Percentiles rank a stretch among this genome's conserved stretches.
Evolutionary conservation across 2,113 vertebrate genomes (phyloP).

Genomic region (Rostratula benghalensis): DNA sequence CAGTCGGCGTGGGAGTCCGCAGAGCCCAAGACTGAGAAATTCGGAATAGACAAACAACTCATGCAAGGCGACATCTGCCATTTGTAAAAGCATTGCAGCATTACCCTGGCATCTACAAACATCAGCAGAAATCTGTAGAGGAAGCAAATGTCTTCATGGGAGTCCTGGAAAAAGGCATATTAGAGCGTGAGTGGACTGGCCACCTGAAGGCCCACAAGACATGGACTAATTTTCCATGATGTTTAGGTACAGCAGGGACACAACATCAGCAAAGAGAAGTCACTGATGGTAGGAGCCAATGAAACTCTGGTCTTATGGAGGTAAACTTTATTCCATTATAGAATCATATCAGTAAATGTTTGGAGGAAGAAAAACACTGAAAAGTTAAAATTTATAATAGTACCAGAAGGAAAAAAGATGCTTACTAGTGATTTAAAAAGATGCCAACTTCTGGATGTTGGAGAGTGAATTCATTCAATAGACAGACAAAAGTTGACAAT

Average conservation of each 20-base stretch:
- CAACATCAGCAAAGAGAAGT: background rate
- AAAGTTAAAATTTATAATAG: background rate
- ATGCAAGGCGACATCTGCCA: accelerated
- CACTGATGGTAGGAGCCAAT: background rate
- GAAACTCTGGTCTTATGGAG: background rate
- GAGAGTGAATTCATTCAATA: background rate
- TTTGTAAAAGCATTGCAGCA: background rate
- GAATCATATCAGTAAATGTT: background rate
- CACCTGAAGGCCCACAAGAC: background rate
- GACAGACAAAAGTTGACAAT: background rate
- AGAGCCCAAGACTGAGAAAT: background rate
- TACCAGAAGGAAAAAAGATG: background rate
- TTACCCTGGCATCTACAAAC: background rate
- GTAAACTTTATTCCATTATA: background rate
- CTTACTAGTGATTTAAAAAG: background rate
- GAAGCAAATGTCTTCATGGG: background rate
- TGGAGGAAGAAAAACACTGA: background rate
- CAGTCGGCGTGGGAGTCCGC: background rate
- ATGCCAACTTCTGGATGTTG: background rate
- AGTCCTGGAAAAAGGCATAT: background rate
- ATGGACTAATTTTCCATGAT: background rate
- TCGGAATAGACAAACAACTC: background rate
- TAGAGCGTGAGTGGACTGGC: background rate
- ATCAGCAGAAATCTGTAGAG: background rate
- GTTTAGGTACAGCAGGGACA: background rate